A percentile compares a stretch with the other conserved stretches of the same genome.
These are phyloP conservation scores for Xestia rhomboidea DNA, from an alignment of 2,888 invertebrate species.

Conservation along the genomic window DNA sequence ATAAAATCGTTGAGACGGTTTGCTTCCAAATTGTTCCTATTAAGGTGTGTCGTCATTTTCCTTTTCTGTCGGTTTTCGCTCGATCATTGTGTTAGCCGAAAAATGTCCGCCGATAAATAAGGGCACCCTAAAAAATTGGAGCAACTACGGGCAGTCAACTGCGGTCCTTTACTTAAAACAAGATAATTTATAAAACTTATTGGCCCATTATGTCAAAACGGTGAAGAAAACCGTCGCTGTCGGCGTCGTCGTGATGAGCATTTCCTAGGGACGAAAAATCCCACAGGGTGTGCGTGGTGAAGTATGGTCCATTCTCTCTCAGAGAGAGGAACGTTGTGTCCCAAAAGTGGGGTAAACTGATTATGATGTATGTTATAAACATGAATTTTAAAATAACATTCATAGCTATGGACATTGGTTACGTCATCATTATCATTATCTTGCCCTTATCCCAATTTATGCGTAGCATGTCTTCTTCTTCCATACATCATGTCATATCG, in stretches of 20 bases:
- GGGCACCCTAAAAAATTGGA: background rate
- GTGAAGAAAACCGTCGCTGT: background rate
- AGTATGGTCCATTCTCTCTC: background rate
- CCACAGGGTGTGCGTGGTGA: background rate
- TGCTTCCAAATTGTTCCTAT: slow-evolving; percentile 29
- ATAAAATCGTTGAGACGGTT: slow-evolving; percentile 14
- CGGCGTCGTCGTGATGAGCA: background rate
- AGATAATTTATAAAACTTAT: background rate
- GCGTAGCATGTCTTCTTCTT: background rate
- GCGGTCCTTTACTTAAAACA: slow-evolving; percentile 1
- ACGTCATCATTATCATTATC: background rate
- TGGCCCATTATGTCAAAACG: background rate
- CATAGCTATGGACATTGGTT: background rate
- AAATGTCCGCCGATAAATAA: background rate
- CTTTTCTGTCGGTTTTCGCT: background rate
- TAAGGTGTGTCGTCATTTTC: slow-evolving; percentile 9
- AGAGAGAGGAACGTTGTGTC: background rate
- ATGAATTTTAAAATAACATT: background rate
- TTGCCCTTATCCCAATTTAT: background rate
- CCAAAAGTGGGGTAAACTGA: background rate
- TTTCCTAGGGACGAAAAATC: background rate
- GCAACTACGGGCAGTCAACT: background rate
- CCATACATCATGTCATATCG: background rate
- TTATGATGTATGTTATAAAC: background rate
- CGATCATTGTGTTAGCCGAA: background rate